Evolutionary conservation across 1,140 invertebrate species (phyloP), one percentile per base, ranked within the genome.

Genomic region (Drosophila fuyamai): DNA sequence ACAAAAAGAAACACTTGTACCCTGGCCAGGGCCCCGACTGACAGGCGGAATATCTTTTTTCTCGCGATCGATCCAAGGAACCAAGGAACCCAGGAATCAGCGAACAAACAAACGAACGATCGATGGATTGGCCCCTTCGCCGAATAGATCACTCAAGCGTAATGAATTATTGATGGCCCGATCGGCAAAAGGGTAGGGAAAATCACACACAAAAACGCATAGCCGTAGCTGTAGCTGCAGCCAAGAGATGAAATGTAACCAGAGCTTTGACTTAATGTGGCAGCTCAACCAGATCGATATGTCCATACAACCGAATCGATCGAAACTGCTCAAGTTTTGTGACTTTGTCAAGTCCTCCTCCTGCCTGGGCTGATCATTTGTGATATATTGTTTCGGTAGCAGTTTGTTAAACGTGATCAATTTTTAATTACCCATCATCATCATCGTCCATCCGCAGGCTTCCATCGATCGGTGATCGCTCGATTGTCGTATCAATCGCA

Each of bases 361-460:
- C 62, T 41, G 36, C 9, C 13, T 35, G 29, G 12, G 36, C 61
- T 53, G 59, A 66, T 66, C 51, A 77, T 61, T 55, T 90, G 84
- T 89, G 84, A 89, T 89, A 89, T 89, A 89, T 89, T 89, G 84
- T 90, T 84, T 89, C 83, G 66, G 85, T 84, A 89, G 84, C 84
- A 89, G 88, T 89, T 89, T 89, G 84, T 90, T 89, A 89, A 89
- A 89, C 84, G 84, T 89, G 84, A 89, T 89, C 84, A 89, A 89
- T 89, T 89, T 89, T 89, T 89, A 89, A 89, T 89, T 89, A 89
- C 84, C 84, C 85, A 84, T 86, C 82, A 86, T 76, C 73, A 57
- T 76, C 73, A 48, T 79, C 65, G 29, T 68, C 63, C 61, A 71
- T 63, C 40, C 50, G 38, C 40, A 40, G 51, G 41, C 58, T 38